Percentiles rank a stretch among this genome's conserved stretches.
These are phyloP conservation scores for Oscheius myriophilus DNA, from an alignment of 2,888 invertebrate genomes.

Conservation along the genomic window DNA sequence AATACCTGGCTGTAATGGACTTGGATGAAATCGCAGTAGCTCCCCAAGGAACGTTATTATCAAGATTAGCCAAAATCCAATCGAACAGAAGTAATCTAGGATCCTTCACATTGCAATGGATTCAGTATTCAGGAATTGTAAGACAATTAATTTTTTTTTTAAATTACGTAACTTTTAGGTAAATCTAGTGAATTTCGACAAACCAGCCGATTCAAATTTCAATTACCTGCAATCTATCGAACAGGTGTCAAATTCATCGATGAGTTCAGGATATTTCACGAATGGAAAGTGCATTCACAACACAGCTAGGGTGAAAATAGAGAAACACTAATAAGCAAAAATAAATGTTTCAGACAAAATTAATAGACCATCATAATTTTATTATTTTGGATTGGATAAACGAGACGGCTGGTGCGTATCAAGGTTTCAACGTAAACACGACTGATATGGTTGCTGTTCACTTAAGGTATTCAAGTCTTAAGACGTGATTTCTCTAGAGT, in stretches of 20 bases:
- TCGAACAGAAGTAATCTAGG: not conserved
- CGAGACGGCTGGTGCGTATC: not conserved
- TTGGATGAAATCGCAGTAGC: slow-evolving; percentile 20
- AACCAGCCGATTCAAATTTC: slow-evolving; percentile 8
- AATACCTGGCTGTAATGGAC: slow-evolving; percentile 22
- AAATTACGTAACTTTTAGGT: slow-evolving; percentile 11
- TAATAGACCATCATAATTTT: slow-evolving; percentile 5
- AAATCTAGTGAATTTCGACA: not conserved
- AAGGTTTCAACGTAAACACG: too few species aligned
- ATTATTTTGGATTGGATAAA: not conserved
- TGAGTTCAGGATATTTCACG: slow-evolving; percentile 5
- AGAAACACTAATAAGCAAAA: not conserved
- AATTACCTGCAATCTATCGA: slow-evolving; percentile 2
- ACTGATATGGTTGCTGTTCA: too few species aligned
- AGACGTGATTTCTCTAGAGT: too few species aligned
- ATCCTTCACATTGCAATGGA: slow-evolving; percentile 14
- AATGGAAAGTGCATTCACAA: slow-evolving; percentile 14
- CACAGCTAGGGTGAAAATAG: slow-evolving; percentile 2
- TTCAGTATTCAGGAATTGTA: not conserved
- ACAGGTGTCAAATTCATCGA: not conserved
- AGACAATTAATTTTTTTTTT: too few species aligned
- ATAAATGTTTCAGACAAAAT: slow-evolving; percentile 1
- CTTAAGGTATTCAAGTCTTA: too few species aligned
- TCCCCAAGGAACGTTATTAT: not conserved
- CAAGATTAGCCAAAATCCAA: not conserved